These are phyloP conservation scores for Limnephilus rhombicus DNA, from an alignment of 2,888 invertebrate species.

Conservation along the genomic window DNA sequence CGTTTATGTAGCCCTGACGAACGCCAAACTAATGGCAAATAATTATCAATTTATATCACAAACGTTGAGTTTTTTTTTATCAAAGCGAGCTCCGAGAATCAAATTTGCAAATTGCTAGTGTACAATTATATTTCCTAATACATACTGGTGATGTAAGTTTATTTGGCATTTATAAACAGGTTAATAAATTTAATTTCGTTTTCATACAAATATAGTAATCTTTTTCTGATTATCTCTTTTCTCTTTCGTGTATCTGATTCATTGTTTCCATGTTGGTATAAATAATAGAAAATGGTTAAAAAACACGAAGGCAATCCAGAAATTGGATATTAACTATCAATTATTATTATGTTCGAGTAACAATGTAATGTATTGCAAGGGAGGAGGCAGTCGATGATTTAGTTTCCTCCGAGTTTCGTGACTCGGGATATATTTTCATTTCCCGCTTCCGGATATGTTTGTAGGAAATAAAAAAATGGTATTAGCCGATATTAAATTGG, in stretches of 20 bases:
- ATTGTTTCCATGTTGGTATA: conserved; percentile 18
- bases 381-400: conserved; percentile 55
- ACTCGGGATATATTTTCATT: conserved; percentile 62
- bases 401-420: conserved; percentile 56
- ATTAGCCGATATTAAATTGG: conserved; percentile 65
- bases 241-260: not conserved
- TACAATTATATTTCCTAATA: not conserved
- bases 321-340: conserved; percentile 34
- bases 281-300: conserved; percentile 13
- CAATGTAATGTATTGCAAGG: conserved; percentile 42
- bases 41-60: not conserved
- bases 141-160: conserved; percentile 9
- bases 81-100: not conserved
- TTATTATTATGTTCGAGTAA: conserved; percentile 25
- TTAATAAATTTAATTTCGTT: not conserved
- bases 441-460: conserved; percentile 61
- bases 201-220: conserved; percentile 31
- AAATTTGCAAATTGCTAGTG: not conserved
- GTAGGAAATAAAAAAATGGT: conserved; percentile 64
- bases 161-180: conserved; percentile 14
- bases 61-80: not conserved
- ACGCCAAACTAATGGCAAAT: not conserved
- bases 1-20: not conserved
- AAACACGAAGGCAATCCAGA: conserved; percentile 45
- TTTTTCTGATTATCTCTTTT: conserved; percentile 16